These are phyloP conservation scores for Sebastes cheni DNA, from an alignment of 2,797 vertebrate genomes.

Conservation along the genomic window DNA sequence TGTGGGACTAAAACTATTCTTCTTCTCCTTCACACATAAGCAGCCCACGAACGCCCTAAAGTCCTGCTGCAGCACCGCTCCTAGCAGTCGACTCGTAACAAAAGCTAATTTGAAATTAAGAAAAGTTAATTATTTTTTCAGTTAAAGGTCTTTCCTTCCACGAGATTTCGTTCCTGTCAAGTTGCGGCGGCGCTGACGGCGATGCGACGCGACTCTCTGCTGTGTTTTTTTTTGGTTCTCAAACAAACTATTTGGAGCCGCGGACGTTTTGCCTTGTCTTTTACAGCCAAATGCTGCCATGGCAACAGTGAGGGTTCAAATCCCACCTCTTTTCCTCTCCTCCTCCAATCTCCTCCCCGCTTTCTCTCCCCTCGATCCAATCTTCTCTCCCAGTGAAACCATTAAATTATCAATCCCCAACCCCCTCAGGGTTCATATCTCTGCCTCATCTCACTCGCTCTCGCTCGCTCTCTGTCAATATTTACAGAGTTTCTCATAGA, in stretches of 20 bases:
- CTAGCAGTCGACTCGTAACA: background rate
- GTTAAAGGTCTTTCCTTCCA: background rate
- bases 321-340: slow-evolving; percentile 42
- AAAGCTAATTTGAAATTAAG: slow-evolving; percentile 47
- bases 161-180: background rate
- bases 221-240: background rate
- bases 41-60: background rate
- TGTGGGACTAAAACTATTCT: slow-evolving; percentile 4
- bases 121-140: slow-evolving; percentile 36
- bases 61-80: background rate
- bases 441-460: slow-evolving; percentile 45
- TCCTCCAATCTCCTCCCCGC: slow-evolving; percentile 15
- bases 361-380: slow-evolving; percentile 42
- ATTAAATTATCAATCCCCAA: slow-evolving; percentile 69
- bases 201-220: background rate
- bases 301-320: slow-evolving; percentile 71
- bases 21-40: background rate
- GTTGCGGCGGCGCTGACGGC: background rate
- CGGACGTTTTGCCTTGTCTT: slow-evolving; percentile 13
- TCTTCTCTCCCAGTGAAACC: slow-evolving; percentile 72
- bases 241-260: background rate
- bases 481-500: slow-evolving; percentile 71
- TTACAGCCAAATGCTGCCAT: slow-evolving; percentile 57
- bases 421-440: slow-evolving; percentile 64
- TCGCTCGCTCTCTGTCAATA: slow-evolving; percentile 64